Evolutionary conservation across 1,140 invertebrate genomes (phyloP), one percentile per base, ranked within the genome.

Genomic region (Drosophila arawakana): DNA sequence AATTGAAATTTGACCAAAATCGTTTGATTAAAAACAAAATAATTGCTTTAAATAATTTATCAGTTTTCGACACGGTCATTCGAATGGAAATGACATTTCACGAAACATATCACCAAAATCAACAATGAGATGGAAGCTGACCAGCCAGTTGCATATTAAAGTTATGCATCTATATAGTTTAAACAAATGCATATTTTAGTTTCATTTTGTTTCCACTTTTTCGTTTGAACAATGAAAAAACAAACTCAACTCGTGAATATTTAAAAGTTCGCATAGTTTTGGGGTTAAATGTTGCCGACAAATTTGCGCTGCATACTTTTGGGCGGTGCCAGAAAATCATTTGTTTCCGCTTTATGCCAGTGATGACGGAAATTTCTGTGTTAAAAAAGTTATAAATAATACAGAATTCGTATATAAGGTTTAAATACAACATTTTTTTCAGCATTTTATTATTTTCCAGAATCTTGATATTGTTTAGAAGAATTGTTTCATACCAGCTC

Each of bases 211-310:
- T 67, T 59, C 21, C 39, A 30, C 25, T 30, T 30, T 30, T 30
- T 30, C 25, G 3, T 30, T 54, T 59, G 21, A 49, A 10, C 35
- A 55, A n/a, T 37, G 46, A 59, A 55, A 55, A 13, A 55, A 55
- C 10, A 39, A 37, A 54, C 37, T 37, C 7, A 50, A 37, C 55
- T 30, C 43, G 41, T 47, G 41, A 73, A 73, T 74, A 72, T 72
- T 77, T 61, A 62, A 81, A 78, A 43, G n/a, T 52, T 15, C 15
- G 43, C 66, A 63, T 59, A 77, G 59, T 77, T 77, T 74, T 74
- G 46, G n/a, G 58, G 65, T 34, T 68, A 55, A 61, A 69, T 54
- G 39, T 49, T 15, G 54, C 44, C 44, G 44, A 60, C 54, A 59
- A 54, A 74, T 63, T 59, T 59, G 39, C 41, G 25, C 47, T 65